Percentiles rank a stretch among this genome's conserved stretches.
These are phyloP conservation scores for Archilochus colubris DNA, from an alignment of 2,113 vertebrate genomes.

Conservation along the genomic window DNA sequence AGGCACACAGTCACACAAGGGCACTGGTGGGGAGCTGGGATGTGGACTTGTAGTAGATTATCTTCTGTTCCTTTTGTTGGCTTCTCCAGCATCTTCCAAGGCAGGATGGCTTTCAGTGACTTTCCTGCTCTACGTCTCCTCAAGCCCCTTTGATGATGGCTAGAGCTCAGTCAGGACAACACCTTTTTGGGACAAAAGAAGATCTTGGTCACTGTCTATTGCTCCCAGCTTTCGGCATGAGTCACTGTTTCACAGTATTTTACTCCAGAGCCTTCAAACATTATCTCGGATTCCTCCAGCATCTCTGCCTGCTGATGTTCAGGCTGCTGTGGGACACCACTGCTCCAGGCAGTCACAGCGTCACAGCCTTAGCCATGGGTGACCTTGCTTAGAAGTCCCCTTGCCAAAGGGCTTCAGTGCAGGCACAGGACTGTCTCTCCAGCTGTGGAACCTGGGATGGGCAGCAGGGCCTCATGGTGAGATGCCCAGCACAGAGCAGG, in stretches of 20 bases:
- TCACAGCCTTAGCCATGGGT: background rate
- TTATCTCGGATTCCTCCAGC: background rate
- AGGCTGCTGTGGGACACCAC: background rate
- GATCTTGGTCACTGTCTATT: background rate
- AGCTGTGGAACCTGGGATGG: background rate
- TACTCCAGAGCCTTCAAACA: background rate
- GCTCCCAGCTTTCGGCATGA: background rate
- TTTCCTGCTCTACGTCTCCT: background rate
- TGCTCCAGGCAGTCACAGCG: background rate
- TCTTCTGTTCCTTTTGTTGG: background rate
- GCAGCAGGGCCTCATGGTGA: background rate
- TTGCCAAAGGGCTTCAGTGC: background rate
- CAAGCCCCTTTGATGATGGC: background rate
- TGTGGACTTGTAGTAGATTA: background rate
- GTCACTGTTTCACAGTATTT: background rate
- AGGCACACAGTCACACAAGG: background rate
- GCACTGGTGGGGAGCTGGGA: background rate
- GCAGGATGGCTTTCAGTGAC: background rate
- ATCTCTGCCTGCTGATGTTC: background rate
- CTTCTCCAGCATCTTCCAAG: background rate
- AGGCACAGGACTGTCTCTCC: background rate
- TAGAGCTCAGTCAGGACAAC: background rate
- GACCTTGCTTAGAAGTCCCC: background rate
- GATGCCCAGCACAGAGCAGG: background rate
- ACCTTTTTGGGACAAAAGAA: background rate